phyloP scores from a whole-genome alignment of 30 jellyfish, hydroid and myxozoan genomes.

The Sanderia malayensis region DNA sequence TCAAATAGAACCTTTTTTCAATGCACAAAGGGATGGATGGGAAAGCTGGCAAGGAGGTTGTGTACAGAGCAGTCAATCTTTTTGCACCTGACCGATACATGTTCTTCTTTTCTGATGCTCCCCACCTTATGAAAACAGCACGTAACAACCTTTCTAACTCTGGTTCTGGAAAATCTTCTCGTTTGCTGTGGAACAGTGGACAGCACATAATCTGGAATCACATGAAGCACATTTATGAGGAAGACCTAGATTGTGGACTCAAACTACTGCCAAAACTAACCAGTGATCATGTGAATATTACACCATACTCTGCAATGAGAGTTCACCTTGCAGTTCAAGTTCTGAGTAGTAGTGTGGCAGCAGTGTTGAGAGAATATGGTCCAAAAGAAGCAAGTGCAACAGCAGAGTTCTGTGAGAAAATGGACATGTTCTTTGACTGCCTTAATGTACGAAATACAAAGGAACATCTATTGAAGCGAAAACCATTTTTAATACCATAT shows the following conservation, averaged over 20 bases:
- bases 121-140: constrained; percentile 51
- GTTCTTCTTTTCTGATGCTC: constrained; percentile 48
- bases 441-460: too few species aligned
- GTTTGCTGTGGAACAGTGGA: constrained; percentile 47
- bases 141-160: constrained; percentile 44
- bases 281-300: constrained; percentile 4
- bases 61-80: constrained; percentile 21
- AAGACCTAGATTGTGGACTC: constrained; percentile 23
- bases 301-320: constrained; percentile 25
- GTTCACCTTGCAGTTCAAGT: too few species aligned
- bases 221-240: constrained; percentile 1
- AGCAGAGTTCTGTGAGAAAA: too few species aligned
- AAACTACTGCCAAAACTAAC: constrained; percentile 35
- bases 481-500: too few species aligned
- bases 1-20: constrained; percentile 23
- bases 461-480: too few species aligned
- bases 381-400: too few species aligned
- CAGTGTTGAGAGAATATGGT: too few species aligned
- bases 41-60: background rate
- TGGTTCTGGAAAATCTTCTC: constrained; percentile 27
- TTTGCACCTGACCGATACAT: constrained; percentile 36
- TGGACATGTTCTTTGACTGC: too few species aligned
- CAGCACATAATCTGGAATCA: constrained; percentile 17
- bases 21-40: constrained; percentile 17
- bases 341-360: too few species aligned